Base-by-base conservation (phyloP, 2,888 invertebrate species). In the Euproctis similis region DNA sequence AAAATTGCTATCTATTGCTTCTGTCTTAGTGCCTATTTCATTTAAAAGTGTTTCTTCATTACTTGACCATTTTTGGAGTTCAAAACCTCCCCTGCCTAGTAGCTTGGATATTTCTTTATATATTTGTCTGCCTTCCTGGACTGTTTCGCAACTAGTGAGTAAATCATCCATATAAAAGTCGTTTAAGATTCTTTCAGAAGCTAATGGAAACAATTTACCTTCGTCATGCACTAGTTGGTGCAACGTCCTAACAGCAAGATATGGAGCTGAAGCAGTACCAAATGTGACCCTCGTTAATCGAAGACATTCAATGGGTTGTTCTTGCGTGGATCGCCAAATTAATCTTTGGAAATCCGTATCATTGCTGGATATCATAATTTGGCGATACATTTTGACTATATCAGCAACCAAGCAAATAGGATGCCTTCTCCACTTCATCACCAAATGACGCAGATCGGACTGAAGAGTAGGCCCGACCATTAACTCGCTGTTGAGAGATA, bases 41-140 rank as follows among this genome's bases (percentile, higher is more conserved):
- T 12, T 11, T 11, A 26, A n/a, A 18, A 26, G 8, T 11, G 11
- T 6, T 8, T 26, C 8, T n/a, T 12, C 18, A 18, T 26, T 26
- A 10, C 26, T 26, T 8, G 18, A 11, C 26, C 26, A 54, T 30
- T 55, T 53, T 29, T 54, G 51, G 4, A 53, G 10, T 19, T 30
- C 9, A 31, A 53, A 55, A 8, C 30, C 36, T 2, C 30, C 30
- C 9, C 22, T 20, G 1, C 11, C 11, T 12, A 32, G 17, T 19
- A 36, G 12, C n/a, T 6, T 11, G 2, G 9, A 32, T 12, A 36
- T 13, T 23, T 36, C 12, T 5, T 22, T 19, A 11, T 23, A 27
- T 1, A 32, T 28, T 14, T 27, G 8, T 5, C 22, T 12, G 4
- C 30, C 36, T 18, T 27, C 14, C 3, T 9, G 4, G 1, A 36